Evolutionary conservation across 2,888 invertebrate species (phyloP).

Genomic region (Brenthis ino): DNA sequence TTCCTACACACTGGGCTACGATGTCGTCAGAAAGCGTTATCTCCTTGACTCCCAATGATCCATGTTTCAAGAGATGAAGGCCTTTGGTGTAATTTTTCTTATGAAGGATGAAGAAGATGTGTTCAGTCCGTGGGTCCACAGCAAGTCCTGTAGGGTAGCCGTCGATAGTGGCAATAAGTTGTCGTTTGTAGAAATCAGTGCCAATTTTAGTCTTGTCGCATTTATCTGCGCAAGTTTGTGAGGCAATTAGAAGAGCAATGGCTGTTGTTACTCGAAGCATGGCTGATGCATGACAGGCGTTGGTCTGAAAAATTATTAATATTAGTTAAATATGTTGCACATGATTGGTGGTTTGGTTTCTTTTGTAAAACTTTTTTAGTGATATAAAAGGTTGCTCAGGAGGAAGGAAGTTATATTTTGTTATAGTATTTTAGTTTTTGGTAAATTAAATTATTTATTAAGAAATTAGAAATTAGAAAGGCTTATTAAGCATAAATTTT

Average conservation of each 20-base stretch:
- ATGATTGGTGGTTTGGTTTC: no score
- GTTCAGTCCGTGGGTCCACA: slow-evolving; percentile 65
- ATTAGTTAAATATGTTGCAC: not conserved
- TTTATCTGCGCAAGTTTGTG: slow-evolving; percentile 50
- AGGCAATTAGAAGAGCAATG: slow-evolving; percentile 35
- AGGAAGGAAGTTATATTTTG: no score
- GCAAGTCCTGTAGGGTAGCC: slow-evolving; percentile 71
- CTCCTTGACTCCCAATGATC: slow-evolving; percentile 67
- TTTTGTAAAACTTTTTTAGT: no score
- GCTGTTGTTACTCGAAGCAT: slow-evolving; percentile 41
- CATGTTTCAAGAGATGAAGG: slow-evolving; percentile 66
- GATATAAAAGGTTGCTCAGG: no score
- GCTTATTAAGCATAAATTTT: no score
- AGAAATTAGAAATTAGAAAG: no score
- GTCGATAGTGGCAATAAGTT: slow-evolving; percentile 69
- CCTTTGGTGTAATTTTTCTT: slow-evolving; percentile 75
- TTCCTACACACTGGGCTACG: slow-evolving; percentile 66
- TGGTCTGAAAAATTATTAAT: slow-evolving; percentile 37
- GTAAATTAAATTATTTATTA: no score
- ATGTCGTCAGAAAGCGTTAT: slow-evolving; percentile 67
- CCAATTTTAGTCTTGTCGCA: slow-evolving; percentile 72
- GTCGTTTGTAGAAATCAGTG: slow-evolving; percentile 66
- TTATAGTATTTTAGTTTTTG: no score
- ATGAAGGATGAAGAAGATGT: slow-evolving; percentile 71
- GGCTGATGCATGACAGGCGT: slow-evolving; percentile 53